Evolutionary conservation across 2,888 invertebrate genomes (phyloP).

Genomic region (Drosophila maculinotata): DNA sequence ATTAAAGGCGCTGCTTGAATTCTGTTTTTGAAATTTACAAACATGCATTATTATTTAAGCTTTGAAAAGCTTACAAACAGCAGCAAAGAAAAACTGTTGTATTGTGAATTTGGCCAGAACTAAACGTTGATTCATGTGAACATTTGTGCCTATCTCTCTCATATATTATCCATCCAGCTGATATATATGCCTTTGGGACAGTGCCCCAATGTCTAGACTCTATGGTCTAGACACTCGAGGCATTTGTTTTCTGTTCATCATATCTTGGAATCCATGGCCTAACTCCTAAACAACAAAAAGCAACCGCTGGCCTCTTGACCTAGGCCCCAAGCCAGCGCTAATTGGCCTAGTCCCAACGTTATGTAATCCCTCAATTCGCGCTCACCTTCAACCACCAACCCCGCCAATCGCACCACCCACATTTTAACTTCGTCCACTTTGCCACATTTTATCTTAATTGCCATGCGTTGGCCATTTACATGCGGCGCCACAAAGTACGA

Average conservation of each 20-base stretch:
- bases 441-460: slow-evolving; percentile 71
- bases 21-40: too few relatives aligned
- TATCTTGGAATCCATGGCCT: slow-evolving; percentile 12
- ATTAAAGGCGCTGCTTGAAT: neutral
- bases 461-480: slow-evolving; percentile 53
- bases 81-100: neutral
- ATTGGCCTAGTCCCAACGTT: slow-evolving; percentile 32
- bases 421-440: slow-evolving; percentile 17
- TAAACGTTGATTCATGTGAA: slow-evolving; percentile 9
- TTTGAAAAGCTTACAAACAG: neutral
- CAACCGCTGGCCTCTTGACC: slow-evolving; percentile 10
- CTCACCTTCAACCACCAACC: slow-evolving; percentile 2
- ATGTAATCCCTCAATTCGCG: slow-evolving; percentile 5
- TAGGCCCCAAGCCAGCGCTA: slow-evolving; percentile 1
- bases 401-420: neutral
- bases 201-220: slow-evolving; percentile 28
- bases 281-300: neutral
- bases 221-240: slow-evolving; percentile 16
- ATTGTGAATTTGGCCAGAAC: neutral
- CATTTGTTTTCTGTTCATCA: slow-evolving; percentile 1
- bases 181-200: slow-evolving; percentile 4
- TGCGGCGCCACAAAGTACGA: slow-evolving; percentile 50
- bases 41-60: neutral
- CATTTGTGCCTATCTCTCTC: neutral
- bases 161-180: neutral